Evolutionary conservation across 1,140 invertebrate genomes (phyloP).

Genomic region (Atta cephalotes): DNA sequence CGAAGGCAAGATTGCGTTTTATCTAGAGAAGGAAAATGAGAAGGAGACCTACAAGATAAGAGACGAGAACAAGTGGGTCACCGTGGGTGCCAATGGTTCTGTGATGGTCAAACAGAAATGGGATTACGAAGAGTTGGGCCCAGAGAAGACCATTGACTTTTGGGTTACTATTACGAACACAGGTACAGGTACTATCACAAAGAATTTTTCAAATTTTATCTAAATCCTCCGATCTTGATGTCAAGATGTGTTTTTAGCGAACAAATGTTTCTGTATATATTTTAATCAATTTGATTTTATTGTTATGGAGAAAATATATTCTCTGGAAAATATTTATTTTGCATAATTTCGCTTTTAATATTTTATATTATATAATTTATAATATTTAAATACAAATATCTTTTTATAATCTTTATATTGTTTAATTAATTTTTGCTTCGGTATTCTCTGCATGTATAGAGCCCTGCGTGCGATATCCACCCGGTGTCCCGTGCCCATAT

Average conservation of each 20-base stretch:
- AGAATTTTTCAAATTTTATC: neutral
- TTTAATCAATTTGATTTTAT: constrained; percentile 38
- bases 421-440: constrained; percentile 65
- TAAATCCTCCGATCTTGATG: constrained; percentile 22
- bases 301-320: neutral
- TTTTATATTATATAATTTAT: constrained; percentile 19
- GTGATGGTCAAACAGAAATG: constrained; percentile 98
- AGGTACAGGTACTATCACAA: constrained; percentile 83
- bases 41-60: constrained; percentile 97
- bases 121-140: constrained; percentile 98
- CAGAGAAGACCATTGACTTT: constrained; percentile 98
- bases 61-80: constrained; percentile 97
- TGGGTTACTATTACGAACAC: constrained; percentile 97
- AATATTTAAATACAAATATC: neutral
- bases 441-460: constrained; percentile 62
- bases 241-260: neutral
- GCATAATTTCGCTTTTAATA: neutral
- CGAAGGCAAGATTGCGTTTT: constrained; percentile 95
- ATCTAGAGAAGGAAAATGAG: constrained; percentile 96
- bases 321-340: constrained; percentile 8
- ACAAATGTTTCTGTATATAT: neutral
- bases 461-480: constrained; percentile 72
- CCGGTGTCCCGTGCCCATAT: constrained; percentile 73
- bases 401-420: neutral
- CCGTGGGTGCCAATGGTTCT: constrained; percentile 95